Base-by-base conservation (phyloP, 2,888 invertebrate species). In the Psococerastis gibbosa region DNA sequence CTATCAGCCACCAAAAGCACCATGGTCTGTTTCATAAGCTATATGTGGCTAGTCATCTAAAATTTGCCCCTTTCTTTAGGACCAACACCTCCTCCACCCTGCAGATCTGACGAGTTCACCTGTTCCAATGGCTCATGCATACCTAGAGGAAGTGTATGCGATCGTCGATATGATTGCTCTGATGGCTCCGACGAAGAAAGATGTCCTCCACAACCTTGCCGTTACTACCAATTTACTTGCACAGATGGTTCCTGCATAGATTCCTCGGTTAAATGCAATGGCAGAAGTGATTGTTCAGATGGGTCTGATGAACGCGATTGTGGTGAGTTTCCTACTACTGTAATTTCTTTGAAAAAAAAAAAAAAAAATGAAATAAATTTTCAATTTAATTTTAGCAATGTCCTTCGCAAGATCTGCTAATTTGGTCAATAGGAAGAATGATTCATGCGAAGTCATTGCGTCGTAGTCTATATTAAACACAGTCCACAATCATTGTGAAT, bases 61-160 rank as follows among this genome's bases (percentile, higher is more conserved):
- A 32, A 42, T n/a, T 27, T 11, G 6, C 11, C 27, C 27, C 8
- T 27, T 27, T 11, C 11, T 27, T 27, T 11, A 27, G 27, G 27
- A 9, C 6, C 27, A 11, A n/a, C n/a, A n/a, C 27, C 27, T 9
- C 27, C 8, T 27, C 27, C 27, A 9, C 27, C 27, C 11, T 27
- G 27, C 27, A 27, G 11, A 9, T 11, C 27, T 27, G 58, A 61
- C 52, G 65, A 70, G 56, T 71, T 70, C 60, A 62, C 62, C 53
- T 73, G 73, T 58, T 63, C 70, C 59, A 69, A 69, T 59, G 71
- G 69, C 52, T 64, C 57, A 55, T 81, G 80, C 59, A 64, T 81
- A 56, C 63, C 66, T 48, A 66, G 62, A 41, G 60, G 32, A n/a
- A 20, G 20, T 5, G 6, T 60, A 34, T 72, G 71, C 55, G 67